Evolutionary conservation across 2,888 invertebrate genomes (phyloP).

Genomic region (Pachydiplax longipennis): DNA sequence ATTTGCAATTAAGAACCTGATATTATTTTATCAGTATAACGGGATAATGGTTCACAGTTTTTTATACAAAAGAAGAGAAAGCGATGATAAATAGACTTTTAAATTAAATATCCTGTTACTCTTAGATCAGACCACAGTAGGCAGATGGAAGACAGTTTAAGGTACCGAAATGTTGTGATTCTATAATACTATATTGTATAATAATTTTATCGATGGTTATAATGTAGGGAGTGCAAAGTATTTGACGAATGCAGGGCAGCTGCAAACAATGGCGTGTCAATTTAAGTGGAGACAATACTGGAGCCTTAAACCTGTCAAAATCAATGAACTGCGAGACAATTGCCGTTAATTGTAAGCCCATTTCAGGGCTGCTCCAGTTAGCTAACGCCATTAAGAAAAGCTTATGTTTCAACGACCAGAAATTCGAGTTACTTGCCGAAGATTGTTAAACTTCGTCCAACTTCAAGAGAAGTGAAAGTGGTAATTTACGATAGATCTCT

Average conservation of each 20-base stretch:
- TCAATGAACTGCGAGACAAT: slow-evolving; percentile 8
- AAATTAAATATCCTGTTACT: background rate
- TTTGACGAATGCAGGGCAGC: background rate
- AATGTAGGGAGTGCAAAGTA: background rate
- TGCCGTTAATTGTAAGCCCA: slow-evolving; percentile 5
- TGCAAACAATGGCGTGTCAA: background rate
- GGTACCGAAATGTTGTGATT: background rate
- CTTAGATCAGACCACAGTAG: no score
- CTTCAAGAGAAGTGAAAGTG: background rate
- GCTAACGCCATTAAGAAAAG: background rate
- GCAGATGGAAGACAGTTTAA: background rate
- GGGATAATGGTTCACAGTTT: background rate
- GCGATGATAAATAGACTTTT: background rate
- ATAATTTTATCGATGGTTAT: background rate
- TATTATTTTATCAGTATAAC: background rate
- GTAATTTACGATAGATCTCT: background rate
- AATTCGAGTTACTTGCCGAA: background rate
- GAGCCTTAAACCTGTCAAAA: background rate
- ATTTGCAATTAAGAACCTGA: background rate
- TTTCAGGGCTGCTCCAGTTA: background rate
- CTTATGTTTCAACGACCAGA: background rate
- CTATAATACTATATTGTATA: background rate
- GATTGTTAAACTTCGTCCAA: background rate
- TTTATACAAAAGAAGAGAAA: background rate
- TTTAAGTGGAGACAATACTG: background rate